Base-by-base conservation (phyloP, 1,140 invertebrate genomes). In the Acromyrmex charruanus region DNA sequence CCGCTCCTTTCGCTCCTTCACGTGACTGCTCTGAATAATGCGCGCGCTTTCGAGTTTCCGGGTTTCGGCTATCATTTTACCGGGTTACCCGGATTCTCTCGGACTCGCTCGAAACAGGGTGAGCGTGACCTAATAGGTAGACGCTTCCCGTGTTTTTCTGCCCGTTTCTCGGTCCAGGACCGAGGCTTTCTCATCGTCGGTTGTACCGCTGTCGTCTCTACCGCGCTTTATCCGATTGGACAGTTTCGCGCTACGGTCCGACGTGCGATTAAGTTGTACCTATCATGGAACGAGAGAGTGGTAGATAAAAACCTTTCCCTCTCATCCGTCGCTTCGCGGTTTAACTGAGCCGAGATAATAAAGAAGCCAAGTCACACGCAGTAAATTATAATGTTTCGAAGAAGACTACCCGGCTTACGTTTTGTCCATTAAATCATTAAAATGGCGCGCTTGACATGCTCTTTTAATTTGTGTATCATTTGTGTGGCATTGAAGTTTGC, bases 241-340 rank as follows among this genome's bases (percentile, higher is more conserved):
- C 63, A 79, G 74, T 58, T 79, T 68, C 59, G 71, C 82, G 59
- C 25, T 51, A 44, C 39, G 71, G 25, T 28, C 2, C 44, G 80
- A 84, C 53, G 28, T 84, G 82, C 82, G 82, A 85, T 85, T 85
- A 85, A 85, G 74, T 85, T 79, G 63, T 85, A 79, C 61, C 59
- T 65, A 85, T 79, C 49, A 49, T 25, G 63, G 28, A 77, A 63
- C n/a, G 21, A 65, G 51, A 68, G 66, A 68, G 49, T 5, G 63
- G 35, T n/a, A 74, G 80, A 74, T 61, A 84, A 84, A 84, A 84
- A 74, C 55, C 53, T 51, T 35, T 53, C 55, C 12, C 39, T 79
- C 58, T 49, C 25, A n/a, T 75, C 12, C 31, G 16, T 59, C 49
- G 44, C 44, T 61, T 77, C 74, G 77, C 63, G 68, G 39, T 74